Evolutionary conservation across 2,113 vertebrate species (phyloP).

Genomic region (Protobothrops flavoviridis): DNA sequence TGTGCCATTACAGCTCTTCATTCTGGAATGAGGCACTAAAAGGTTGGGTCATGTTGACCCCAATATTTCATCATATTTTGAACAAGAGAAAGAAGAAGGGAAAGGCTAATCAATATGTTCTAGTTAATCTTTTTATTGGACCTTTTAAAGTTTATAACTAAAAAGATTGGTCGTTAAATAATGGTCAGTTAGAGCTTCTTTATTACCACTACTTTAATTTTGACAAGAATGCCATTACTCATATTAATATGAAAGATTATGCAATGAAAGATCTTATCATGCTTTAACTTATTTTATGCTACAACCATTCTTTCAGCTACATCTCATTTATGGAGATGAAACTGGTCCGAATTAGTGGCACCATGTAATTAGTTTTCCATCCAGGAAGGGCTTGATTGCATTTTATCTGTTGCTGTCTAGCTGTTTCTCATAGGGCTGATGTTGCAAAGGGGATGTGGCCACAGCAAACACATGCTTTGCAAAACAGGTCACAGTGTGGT

Average conservation of each 20-base stretch:
- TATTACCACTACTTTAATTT: neutral
- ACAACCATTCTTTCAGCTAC: slow-evolving; percentile 43
- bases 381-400: slow-evolving; percentile 22
- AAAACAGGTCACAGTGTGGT: slow-evolving; percentile 8
- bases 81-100: neutral
- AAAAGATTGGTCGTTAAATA: neutral
- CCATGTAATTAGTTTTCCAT: slow-evolving; percentile 46
- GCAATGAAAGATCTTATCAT: slow-evolving; percentile 24
- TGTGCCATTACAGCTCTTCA: neutral
- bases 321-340: slow-evolving; percentile 52
- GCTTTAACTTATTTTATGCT: slow-evolving; percentile 32
- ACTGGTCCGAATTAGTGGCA: slow-evolving; percentile 48
- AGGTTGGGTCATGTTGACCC: neutral
- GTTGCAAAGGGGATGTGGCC: slow-evolving; percentile 34
- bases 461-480: slow-evolving; percentile 7
- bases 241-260: neutral
- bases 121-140: neutral
- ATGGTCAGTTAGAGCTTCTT: neutral
- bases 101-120: neutral
- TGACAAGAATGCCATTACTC: neutral
- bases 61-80: neutral
- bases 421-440: slow-evolving; percentile 26
- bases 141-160: neutral
- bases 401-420: neutral
- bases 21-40: neutral